Conservation (phyloP, 2,797 vertebrate genomes). For the Scyliorhinus canicula region DNA sequence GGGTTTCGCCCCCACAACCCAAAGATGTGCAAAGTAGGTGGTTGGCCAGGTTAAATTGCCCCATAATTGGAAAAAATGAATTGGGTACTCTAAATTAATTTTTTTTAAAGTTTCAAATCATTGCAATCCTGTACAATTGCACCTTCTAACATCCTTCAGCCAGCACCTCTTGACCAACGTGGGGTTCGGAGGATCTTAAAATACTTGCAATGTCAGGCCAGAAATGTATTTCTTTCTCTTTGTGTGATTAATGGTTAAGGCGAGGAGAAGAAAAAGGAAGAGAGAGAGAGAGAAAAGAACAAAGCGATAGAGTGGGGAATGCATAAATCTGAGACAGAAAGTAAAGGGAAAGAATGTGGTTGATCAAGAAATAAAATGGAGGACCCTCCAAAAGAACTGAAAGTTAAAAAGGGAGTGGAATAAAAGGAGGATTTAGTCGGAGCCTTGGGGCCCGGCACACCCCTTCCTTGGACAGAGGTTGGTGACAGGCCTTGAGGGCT, state of each 20-base stretch:
- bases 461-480: background rate
- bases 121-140: background rate
- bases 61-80: too few relatives aligned
- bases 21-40: too few relatives aligned
- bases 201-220: background rate
- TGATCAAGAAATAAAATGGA: background rate
- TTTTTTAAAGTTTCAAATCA: background rate
- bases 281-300: background rate
- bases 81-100: too few relatives aligned
- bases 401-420: background rate
- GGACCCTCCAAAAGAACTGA: background rate
- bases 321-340: background rate
- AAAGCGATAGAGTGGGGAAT: background rate
- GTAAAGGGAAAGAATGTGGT: background rate
- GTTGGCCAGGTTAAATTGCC: too few relatives aligned
- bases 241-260: background rate
- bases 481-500: too few relatives aligned
- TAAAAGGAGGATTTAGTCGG: constrained; percentile 2
- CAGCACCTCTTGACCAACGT: background rate
- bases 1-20: too few relatives aligned
- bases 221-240: background rate
- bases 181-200: background rate
- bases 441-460: background rate
- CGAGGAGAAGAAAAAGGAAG: background rate
- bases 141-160: background rate